Base-by-base conservation (phyloP, 2,113 vertebrate species). In the Danionella cerebrum region DNA sequence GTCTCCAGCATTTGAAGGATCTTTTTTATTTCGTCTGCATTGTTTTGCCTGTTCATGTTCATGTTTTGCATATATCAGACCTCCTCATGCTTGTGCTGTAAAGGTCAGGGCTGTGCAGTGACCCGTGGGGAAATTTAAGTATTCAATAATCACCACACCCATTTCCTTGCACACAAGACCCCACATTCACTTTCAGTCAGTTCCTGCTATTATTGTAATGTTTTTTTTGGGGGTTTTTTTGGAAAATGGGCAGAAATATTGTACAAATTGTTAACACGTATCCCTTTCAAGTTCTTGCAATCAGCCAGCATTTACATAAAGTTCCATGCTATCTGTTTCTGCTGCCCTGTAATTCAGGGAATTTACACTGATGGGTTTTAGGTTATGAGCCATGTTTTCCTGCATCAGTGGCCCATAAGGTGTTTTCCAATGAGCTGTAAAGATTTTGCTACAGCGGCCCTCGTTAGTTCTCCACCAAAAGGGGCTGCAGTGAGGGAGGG, bases 1-100 rank as follows among this genome's bases (percentile, higher is more conserved):
- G 55, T 59, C 54, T 74, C 36, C 58, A 68, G 66, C 58, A 36
- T 71, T 69, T 65, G 60, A 54, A 76, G 63, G 60, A 72, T 66
- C 24, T 69, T 59, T 27, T 76, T 67, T 31, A 31, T 52, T 74
- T 65, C 21, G 53, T 53, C 8, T 3, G 18, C 8, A 21, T 65
- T 50, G 45, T 19, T 65, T 50, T 65, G 44, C 47, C 69, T 39
- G 6, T 50, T 68, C 51, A 29, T 60, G 7, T 24, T 54, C 3
- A 24, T 54, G 50, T 59, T 44, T 62, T 35, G 65, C 41, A 36
- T 41, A 57, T 57, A 54, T 53, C 63, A 65, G 27, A 53, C 52
- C 62, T 13, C 29, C 42, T 51, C n/a, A 67, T 42, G 24, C 29
- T 31, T 62, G 65, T 58, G 27, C 35, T 48, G 29, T 39, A 39